Base-by-base conservation (phyloP, 1,140 invertebrate species). In the Asobara japonica region DNA sequence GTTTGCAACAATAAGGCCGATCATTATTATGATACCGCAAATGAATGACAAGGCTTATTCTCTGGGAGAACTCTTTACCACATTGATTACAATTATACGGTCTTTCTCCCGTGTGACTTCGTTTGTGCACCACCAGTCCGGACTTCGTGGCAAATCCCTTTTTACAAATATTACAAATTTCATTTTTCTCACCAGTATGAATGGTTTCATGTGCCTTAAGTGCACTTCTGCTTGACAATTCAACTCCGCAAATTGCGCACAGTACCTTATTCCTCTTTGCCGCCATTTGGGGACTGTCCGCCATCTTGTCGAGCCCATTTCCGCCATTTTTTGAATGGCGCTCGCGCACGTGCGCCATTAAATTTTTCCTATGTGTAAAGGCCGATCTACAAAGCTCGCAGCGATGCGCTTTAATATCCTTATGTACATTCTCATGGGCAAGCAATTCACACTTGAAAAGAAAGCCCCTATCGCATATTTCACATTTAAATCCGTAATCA, bases 111-210 rank as follows among this genome's bases (percentile, higher is more conserved):
- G 83, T 85, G 71, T 88, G 87, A 22, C 77, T 87, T 16, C 89
- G 84, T 65, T 89, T 84, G 78, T 94, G 92, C 70, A 92, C 90
- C 76, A 91, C 91, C 0, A 93, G 81, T 86, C 87, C 65, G 80
- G 84, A 73, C 86, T 88, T 3, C 3, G 91, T 91, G 11, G 90
- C 89, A 71, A 97, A 98, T 73, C 93, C 92, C 80, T 95, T 95
- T 1, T 89, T 89, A 81, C 95, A 96, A 3, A 90, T 88, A 7
- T 90, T 89, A 80, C 96, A 97, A n/a, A 90, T 89, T 84, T 94
- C 96, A 20, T 92, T 92, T 61, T 92, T 92, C 71, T 93, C 91
- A 0, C 91, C 92, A 0, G 90, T 91, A 75, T 94, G 93, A 2
- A 91, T 92, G 56, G 91, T 85, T 30, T 89, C 86, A 77, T 94